These are phyloP conservation scores for Lobophora halterata DNA, from an alignment of 2,888 invertebrate genomes.

Conservation along the genomic window DNA sequence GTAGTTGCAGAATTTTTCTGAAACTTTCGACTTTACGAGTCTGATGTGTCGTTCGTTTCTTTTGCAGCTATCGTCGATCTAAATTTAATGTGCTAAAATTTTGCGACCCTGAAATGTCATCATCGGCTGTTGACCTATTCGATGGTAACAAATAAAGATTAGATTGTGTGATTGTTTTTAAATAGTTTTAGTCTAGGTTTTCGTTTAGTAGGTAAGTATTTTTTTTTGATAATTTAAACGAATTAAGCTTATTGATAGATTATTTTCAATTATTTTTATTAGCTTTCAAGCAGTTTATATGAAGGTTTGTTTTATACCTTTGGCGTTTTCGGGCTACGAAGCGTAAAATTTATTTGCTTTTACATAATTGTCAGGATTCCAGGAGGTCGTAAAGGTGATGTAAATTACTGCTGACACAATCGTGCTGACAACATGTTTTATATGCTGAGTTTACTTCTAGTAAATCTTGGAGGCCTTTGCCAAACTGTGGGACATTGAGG, in stretches of 20 bases:
- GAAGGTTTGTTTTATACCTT: conserved; percentile 11
- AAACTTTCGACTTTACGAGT: conserved; percentile 32
- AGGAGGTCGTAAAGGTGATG: conserved; percentile 28
- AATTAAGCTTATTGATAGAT: too few species aligned
- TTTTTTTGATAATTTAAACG: too few species aligned
- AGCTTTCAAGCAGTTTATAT: background rate
- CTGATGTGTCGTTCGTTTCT: conserved; percentile 19
- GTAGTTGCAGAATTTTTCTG: conserved; percentile 39
- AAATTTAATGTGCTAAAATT: conserved; percentile 27
- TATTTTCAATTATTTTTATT: too few species aligned
- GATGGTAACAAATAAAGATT: too few species aligned
- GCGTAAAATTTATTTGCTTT: conserved; percentile 29
- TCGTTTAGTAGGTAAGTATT: too few species aligned
- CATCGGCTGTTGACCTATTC: conserved; percentile 22
- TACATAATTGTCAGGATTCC: conserved; percentile 18
- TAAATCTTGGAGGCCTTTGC: too few species aligned
- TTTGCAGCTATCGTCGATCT: conserved; percentile 21
- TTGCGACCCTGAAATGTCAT: conserved; percentile 19
- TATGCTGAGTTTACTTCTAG: background rate
- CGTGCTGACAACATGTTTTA: background rate
- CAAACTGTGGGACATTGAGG: background rate
- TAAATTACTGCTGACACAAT: conserved; percentile 17
- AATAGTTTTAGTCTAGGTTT: background rate
- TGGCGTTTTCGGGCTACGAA: conserved; percentile 11
- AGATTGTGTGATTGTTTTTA: conserved; percentile 3